phyloP scores from a whole-genome alignment of 2,113 vertebrate species.

The Cephalopterus ornatus region DNA sequence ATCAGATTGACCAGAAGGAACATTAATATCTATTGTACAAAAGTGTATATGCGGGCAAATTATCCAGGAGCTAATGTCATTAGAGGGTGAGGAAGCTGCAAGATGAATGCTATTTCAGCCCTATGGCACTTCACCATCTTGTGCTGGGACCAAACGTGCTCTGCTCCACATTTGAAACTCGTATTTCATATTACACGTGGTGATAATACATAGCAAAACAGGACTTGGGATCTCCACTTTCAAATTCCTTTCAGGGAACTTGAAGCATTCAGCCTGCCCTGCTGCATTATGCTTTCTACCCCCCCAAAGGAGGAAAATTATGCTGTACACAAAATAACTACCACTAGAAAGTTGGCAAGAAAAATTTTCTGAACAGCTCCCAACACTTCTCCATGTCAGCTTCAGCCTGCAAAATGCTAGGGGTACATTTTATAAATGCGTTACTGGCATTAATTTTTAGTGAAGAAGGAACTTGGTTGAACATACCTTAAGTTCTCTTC shows the following conservation, averaged over 20 bases:
- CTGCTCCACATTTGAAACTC: background rate
- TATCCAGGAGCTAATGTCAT: background rate
- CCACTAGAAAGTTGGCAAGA: background rate
- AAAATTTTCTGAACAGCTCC: background rate
- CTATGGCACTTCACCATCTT: background rate
- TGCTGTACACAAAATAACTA: background rate
- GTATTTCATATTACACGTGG: rapidly evolving
- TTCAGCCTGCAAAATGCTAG: background rate
- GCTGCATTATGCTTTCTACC: background rate
- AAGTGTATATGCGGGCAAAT: background rate
- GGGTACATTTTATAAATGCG: background rate
- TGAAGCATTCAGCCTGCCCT: background rate
- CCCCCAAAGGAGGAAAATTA: background rate
- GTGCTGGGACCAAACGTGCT: background rate
- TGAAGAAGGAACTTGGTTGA: background rate
- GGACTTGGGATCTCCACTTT: background rate
- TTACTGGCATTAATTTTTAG: background rate
- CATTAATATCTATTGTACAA: background rate
- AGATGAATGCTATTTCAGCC: background rate
- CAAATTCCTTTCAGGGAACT: background rate
- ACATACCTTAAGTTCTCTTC: background rate
- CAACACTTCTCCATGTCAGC: background rate
- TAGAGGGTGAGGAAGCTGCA: background rate
- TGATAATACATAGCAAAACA: background rate
- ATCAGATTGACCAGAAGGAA: background rate